Percentiles rank a stretch among this genome's conserved stretches.
Evolutionary conservation across 2,797 vertebrate species (phyloP).

Genomic region (Zenarchopterus dispar): DNA sequence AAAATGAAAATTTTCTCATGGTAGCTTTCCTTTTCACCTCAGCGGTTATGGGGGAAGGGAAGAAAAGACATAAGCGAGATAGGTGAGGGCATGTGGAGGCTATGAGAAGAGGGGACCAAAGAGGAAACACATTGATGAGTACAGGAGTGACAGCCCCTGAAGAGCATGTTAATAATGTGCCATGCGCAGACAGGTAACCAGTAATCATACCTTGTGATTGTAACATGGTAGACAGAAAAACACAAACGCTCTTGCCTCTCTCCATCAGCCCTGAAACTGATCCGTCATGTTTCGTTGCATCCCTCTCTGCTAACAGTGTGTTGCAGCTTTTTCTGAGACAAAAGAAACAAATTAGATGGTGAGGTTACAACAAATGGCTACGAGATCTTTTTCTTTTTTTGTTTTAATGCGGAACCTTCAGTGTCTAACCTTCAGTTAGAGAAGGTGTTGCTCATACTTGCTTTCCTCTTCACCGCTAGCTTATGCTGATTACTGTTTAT

Average conservation of each 20-base stretch:
- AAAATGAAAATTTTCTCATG: conserved; percentile 74
- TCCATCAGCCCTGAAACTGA: conserved; percentile 61
- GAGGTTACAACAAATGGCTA: conserved; percentile 70
- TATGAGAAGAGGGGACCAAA: conserved; percentile 43
- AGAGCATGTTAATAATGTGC: conserved; percentile 74
- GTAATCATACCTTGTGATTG: conserved; percentile 76
- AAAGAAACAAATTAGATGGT: conserved; percentile 75
- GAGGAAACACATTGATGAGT: conserved; percentile 52
- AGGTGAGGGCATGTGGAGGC: conserved; percentile 29
- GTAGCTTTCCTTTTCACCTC: conserved; percentile 76
- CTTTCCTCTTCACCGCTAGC: conserved; percentile 53
- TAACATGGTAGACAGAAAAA: conserved; percentile 55
- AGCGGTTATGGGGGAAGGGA: conserved; percentile 47
- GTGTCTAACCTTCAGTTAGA: conserved; percentile 58
- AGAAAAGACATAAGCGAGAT: conserved; percentile 28
- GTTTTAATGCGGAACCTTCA: conserved; percentile 21
- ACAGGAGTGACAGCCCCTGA: conserved; percentile 67
- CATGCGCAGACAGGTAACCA: conserved; percentile 69
- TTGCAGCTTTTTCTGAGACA: conserved; percentile 68
- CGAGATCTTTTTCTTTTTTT: conserved; percentile 17
- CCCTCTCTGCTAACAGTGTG: conserved; percentile 63
- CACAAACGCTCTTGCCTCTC: conserved; percentile 41
- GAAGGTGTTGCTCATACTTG: conserved; percentile 53
- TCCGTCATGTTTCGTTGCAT: conserved; percentile 58
- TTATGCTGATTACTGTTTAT: conserved; percentile 64